Conservation (phyloP, 2,113 vertebrate genomes). For the Lethenteron reissneri region DNA sequence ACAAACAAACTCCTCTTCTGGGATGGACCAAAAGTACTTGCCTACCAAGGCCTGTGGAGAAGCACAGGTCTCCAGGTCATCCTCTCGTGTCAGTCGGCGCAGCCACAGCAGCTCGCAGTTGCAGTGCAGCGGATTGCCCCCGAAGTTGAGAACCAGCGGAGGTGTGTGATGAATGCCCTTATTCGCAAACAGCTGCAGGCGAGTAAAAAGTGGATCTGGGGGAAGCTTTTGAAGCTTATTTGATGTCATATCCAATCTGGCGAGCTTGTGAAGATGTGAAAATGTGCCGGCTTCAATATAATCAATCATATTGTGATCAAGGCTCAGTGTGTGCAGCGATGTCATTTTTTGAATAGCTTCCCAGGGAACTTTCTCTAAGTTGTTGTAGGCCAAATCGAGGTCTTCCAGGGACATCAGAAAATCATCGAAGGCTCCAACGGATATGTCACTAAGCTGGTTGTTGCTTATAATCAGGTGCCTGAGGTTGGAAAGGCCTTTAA, state of each 20-base stretch:
- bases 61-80: conserved; percentile 43
- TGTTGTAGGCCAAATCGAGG: conserved; percentile 89
- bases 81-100: conserved; percentile 33
- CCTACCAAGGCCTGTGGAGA: conserved; percentile 32
- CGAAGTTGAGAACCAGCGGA: conserved; percentile 65
- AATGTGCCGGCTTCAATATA: conserved; percentile 78
- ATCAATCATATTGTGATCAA: conserved; percentile 77
- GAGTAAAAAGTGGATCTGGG: conserved; percentile 68
- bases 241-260: conserved; percentile 77
- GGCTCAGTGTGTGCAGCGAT: conserved; percentile 78
- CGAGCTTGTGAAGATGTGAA: conserved; percentile 54
- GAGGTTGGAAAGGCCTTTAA: conserved; percentile 67
- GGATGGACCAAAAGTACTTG: conserved; percentile 49
- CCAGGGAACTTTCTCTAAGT: conserved; percentile 67
- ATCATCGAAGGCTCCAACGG: conserved; percentile 59
- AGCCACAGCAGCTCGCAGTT: conserved; percentile 51
- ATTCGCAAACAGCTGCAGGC: conserved; percentile 50
- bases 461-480: conserved; percentile 94
- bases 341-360: conserved; percentile 71
- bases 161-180: conserved; percentile 44
- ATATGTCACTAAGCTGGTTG: conserved; percentile 59
- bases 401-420: conserved; percentile 65
- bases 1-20: conserved; percentile 45
- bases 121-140: conserved; percentile 59
- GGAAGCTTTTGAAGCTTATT: conserved; percentile 86